Percentiles rank a stretch among this genome's conserved stretches.
Conservation (phyloP, 2,888 invertebrate species). For the Arge pagana region DNA sequence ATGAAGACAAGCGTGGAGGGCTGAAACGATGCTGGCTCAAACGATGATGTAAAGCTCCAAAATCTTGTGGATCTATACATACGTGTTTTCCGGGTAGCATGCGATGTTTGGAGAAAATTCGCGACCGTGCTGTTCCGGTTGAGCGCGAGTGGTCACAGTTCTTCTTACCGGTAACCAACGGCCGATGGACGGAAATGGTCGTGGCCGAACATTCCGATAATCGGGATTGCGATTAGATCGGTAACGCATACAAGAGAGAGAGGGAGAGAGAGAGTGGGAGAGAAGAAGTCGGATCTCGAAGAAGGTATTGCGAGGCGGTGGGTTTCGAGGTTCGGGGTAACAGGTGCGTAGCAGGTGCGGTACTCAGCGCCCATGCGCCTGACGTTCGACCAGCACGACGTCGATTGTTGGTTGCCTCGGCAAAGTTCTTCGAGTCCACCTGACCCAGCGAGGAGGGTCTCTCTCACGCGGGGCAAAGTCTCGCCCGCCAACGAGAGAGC, state of each 20-base stretch:
- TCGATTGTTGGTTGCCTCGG: slow-evolving; percentile 12
- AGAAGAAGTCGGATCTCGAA: slow-evolving; percentile 14
- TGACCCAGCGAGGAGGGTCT: slow-evolving; percentile 48
- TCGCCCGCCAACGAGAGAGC: slow-evolving; percentile 33
- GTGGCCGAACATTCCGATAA: slow-evolving; percentile 11
- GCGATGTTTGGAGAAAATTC: no score
- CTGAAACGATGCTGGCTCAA: no score
- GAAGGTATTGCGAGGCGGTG: slow-evolving; percentile 19
- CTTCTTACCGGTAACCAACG: no score
- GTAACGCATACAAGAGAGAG: no score
- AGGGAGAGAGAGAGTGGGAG: slow-evolving; percentile 16
- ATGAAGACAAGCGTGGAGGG: no score
- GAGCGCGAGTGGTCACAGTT: no score
- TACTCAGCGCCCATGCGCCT: no score
- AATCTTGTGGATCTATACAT: no score
- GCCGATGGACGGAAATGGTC: slow-evolving; percentile 21
- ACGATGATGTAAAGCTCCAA: no score
- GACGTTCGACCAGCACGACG: slow-evolving; percentile 25
- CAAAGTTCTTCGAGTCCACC: slow-evolving; percentile 52
- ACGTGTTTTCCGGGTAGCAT: no score
- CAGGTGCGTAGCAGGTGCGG: slow-evolving; percentile 57
- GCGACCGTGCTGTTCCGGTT: no score
- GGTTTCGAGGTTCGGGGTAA: slow-evolving; percentile 48
- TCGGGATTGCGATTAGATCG: slow-evolving; percentile 10
- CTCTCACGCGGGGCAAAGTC: slow-evolving; percentile 50